Percentiles rank a stretch among this genome's conserved stretches.
Evolutionary conservation across 2,888 invertebrate species (phyloP).

Genomic region (Ariolimax columbianus): DNA sequence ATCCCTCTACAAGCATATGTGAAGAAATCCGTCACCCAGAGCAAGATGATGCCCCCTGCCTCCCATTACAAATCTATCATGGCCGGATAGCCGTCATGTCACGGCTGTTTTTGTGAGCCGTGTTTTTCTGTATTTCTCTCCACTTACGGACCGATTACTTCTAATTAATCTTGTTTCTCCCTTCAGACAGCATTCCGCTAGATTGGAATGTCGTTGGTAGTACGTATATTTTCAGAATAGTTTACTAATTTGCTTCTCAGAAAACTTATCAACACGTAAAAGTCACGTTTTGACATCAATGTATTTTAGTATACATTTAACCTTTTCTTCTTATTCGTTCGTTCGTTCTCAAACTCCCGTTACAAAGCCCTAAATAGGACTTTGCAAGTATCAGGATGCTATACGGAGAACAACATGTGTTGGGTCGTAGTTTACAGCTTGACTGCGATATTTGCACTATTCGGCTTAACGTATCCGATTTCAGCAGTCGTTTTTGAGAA

Average conservation of each 20-base stretch:
- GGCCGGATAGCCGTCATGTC: conserved; percentile 13
- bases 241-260: neutral
- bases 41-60: neutral
- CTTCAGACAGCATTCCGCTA: neutral
- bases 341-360: too few species aligned
- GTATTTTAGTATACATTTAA: neutral
- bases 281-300: too few species aligned
- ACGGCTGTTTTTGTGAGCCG: neutral
- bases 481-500: too few species aligned
- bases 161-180: conserved; percentile 28
- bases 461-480: too few species aligned
- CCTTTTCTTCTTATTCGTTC: too few species aligned
- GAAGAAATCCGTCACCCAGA: conserved; percentile 22
- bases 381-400: too few species aligned
- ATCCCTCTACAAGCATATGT: neutral
- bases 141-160: conserved; percentile 37
- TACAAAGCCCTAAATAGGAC: too few species aligned
- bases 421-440: too few species aligned
- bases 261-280: too few species aligned
- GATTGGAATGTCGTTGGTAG: neutral
- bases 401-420: too few species aligned
- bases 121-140: conserved; percentile 21
- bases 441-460: too few species aligned
- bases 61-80: conserved; percentile 28
- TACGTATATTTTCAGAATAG: neutral